Conservation (phyloP, 2,113 vertebrate species). For the Puntigrus tetrazona region DNA sequence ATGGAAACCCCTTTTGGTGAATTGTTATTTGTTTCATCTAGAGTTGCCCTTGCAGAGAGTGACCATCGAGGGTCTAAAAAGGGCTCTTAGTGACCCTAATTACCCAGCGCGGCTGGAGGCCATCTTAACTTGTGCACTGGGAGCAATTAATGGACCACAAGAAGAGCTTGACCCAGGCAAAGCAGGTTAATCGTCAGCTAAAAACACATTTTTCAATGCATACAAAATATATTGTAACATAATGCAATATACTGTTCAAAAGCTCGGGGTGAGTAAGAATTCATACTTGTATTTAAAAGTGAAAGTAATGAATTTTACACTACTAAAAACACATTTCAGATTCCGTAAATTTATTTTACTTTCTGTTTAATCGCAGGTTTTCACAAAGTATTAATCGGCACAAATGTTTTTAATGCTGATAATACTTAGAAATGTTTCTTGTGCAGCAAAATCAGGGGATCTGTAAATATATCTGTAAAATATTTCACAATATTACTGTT, state of each 20-base stretch:
- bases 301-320: too few relatives aligned
- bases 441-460: too few relatives aligned
- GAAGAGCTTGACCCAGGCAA: slow-evolving; percentile 3
- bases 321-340: too few relatives aligned
- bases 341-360: too few relatives aligned
- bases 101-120: slow-evolving; percentile 66
- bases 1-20: neutral
- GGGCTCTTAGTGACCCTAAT: slow-evolving; percentile 60
- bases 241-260: neutral
- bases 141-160: slow-evolving; percentile 60
- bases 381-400: too few relatives aligned
- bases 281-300: neutral
- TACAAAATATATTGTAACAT: neutral
- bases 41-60: slow-evolving; percentile 69
- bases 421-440: neutral
- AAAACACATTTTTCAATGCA: neutral
- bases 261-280: neutral
- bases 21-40: slow-evolving; percentile 45
- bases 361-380: too few relatives aligned
- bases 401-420: neutral
- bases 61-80: slow-evolving; percentile 69
- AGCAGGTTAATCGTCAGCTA: slow-evolving; percentile 37
- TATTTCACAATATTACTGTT: neutral
- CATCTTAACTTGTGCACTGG: slow-evolving; percentile 71
- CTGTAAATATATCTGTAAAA: too few relatives aligned